Evolutionary conservation across 2,888 invertebrate genomes (phyloP).

Genomic region (Allolobophora icterica): DNA sequence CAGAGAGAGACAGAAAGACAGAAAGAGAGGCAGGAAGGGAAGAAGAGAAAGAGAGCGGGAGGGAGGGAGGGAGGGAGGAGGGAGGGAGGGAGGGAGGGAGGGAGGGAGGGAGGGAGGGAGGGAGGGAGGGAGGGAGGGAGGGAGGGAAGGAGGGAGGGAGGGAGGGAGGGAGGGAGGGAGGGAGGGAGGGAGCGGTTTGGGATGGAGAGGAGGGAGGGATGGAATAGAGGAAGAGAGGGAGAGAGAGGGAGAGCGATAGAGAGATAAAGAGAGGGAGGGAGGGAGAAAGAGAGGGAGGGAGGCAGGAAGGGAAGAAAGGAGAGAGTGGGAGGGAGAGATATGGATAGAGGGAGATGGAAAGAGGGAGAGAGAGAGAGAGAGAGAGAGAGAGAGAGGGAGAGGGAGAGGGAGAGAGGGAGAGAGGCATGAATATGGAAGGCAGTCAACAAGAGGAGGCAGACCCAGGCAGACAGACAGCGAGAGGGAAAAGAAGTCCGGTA

Average conservation of each 20-base stretch:
- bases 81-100: too few species aligned
- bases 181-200: too few species aligned
- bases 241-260: background rate
- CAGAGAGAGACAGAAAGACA: background rate
- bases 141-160: background rate
- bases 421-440: too few species aligned
- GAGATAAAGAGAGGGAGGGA: background rate
- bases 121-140: too few species aligned
- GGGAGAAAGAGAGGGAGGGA: background rate
- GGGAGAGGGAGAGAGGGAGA: too few species aligned
- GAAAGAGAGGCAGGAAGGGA: background rate
- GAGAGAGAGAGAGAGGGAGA: background rate
- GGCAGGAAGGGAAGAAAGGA: too few species aligned
- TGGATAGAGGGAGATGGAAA: background rate
- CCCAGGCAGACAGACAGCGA: background rate
- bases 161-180: background rate
- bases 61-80: background rate
- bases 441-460: too few species aligned
- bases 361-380: background rate
- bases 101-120: too few species aligned
- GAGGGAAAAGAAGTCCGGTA: too few species aligned
- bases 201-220: background rate
- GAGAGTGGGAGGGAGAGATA: too few species aligned
- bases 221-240: too few species aligned
- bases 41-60: too few species aligned